Evolutionary conservation across 2,113 vertebrate species (phyloP).

Genomic region (Tamias sibiricus): DNA sequence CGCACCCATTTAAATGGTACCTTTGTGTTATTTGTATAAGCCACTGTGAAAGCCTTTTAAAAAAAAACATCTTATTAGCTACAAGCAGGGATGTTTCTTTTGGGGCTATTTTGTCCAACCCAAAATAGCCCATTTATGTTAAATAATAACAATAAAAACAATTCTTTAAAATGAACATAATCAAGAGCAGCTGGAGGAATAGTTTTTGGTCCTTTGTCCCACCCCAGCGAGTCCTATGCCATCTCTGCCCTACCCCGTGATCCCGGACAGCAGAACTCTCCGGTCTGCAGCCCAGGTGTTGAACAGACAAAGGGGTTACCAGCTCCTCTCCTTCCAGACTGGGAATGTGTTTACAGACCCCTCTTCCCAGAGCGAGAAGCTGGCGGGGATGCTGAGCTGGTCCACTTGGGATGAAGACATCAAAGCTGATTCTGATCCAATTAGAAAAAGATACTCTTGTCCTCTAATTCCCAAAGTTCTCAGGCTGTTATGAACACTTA

Average conservation of each 20-base stretch:
- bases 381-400: constrained; percentile 3
- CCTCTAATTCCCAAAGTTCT: constrained; percentile 63
- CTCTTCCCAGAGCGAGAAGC: neutral
- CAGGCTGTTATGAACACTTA: constrained; percentile 65
- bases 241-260: neutral
- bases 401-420: constrained; percentile 73
- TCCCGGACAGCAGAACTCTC: neutral
- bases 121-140: neutral
- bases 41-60: neutral
- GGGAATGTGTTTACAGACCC: constrained; percentile 1
- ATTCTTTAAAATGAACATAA: neutral
- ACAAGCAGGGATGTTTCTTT: neutral
- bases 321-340: neutral
- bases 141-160: neutral
- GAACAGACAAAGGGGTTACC: neutral
- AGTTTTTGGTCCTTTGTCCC: neutral
- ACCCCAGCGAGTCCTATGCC: neutral
- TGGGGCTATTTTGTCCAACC: neutral
- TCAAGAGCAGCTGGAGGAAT: neutral
- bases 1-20: constrained; percentile 15
- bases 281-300: neutral
- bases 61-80: neutral
- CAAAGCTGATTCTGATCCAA: constrained; percentile 74
- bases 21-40: constrained; percentile 48
- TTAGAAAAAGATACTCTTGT: constrained; percentile 77